Percentiles rank a stretch among this genome's conserved stretches.
These are phyloP conservation scores for Nomia melanderi DNA, from an alignment of 1,140 invertebrate species.

Conservation along the genomic window DNA sequence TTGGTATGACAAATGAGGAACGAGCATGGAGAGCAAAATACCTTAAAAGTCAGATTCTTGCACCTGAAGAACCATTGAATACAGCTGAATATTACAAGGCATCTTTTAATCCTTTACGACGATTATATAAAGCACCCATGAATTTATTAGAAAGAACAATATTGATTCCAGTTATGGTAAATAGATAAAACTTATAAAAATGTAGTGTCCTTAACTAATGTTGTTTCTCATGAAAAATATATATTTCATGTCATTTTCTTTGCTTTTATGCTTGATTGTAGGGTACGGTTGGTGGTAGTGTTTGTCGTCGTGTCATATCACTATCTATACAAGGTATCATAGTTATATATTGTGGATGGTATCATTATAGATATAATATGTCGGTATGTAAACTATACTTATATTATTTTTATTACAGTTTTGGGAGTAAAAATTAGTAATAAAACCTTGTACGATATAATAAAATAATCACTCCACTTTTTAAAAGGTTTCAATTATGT, in stretches of 20 bases:
- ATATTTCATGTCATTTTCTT: constrained; percentile 29
- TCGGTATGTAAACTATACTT: constrained; percentile 83
- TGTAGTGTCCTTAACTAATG: constrained; percentile 65
- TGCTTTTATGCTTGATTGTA: constrained; percentile 71
- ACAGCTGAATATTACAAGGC: constrained; percentile 84
- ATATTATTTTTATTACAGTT: neutral
- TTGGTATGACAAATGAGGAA: constrained; percentile 92
- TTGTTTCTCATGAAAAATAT: neutral
- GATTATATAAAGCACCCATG: constrained; percentile 87
- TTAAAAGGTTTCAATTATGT: no score
- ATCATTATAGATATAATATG: constrained; percentile 90
- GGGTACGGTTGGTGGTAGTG: constrained; percentile 81
- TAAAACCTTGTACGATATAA: neutral
- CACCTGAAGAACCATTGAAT: constrained; percentile 87
- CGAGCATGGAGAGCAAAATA: constrained; percentile 91
- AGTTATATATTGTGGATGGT: constrained; percentile 81
- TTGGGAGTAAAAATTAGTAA: neutral
- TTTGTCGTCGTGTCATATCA: constrained; percentile 84
- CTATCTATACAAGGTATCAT: constrained; percentile 82
- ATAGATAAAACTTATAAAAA: constrained; percentile 69
- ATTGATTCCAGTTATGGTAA: constrained; percentile 84
- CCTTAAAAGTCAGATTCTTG: constrained; percentile 90
- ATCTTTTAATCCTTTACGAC: constrained; percentile 88
- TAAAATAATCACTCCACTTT: neutral
- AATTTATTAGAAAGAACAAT: constrained; percentile 84